Conservation (phyloP, 2,797 vertebrate species). For the Acridotheres tristis region DNA sequence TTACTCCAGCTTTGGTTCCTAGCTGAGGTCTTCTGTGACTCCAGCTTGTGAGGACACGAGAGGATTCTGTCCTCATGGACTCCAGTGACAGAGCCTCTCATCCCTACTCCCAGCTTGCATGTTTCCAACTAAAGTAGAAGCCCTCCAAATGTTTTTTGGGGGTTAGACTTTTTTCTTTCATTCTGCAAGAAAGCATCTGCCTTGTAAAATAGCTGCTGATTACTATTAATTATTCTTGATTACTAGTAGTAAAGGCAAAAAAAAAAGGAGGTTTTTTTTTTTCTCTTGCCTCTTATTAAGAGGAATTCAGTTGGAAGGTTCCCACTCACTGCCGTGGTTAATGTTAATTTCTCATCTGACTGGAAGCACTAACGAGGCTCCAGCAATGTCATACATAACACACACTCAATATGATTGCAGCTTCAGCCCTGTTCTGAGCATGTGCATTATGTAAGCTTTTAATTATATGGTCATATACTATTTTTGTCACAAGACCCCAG, state of each 20-base stretch:
- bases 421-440: neutral
- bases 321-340: neutral
- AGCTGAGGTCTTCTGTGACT: neutral
- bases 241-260: neutral
- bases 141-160: neutral
- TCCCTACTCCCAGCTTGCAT: neutral
- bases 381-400: neutral
- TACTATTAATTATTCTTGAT: neutral
- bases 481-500: slow-evolving; percentile 16
- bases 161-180: neutral
- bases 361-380: neutral
- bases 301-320: neutral
- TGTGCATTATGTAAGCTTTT: neutral
- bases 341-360: slow-evolving; percentile 8
- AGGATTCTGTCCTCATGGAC: neutral
- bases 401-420: neutral
- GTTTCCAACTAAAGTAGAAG: neutral
- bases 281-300: neutral
- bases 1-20: neutral
- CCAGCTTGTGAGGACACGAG: neutral
- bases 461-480: neutral
- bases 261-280: accelerated
- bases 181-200: neutral
- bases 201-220: neutral
- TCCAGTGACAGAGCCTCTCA: neutral